Evolutionary conservation across 2,797 vertebrate species (phyloP).

Genomic region (Chiroxiphia lanceolata): DNA sequence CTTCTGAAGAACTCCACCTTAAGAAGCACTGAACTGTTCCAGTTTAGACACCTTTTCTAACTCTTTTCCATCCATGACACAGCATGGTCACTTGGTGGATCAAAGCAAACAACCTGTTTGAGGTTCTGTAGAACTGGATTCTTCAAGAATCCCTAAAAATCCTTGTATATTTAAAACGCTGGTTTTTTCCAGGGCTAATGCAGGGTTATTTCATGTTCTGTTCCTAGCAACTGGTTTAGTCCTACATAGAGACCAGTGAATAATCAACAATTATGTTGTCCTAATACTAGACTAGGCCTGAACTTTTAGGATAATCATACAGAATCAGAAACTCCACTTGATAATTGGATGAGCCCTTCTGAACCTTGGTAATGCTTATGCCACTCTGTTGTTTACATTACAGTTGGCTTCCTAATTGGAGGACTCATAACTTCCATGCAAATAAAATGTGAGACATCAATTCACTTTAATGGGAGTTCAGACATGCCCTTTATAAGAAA

Average conservation of each 20-base stretch:
- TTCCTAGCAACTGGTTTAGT: neutral
- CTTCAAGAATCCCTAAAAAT: neutral
- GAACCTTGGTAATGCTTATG: neutral
- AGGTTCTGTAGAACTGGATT: neutral
- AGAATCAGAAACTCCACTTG: neutral
- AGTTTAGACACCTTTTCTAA: neutral
- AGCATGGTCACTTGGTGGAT: neutral
- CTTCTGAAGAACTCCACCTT: neutral
- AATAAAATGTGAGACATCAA: neutral
- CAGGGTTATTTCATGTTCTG: neutral
- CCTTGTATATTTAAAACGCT: neutral
- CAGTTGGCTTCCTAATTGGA: neutral
- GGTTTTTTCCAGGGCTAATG: neutral
- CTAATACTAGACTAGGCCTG: neutral
- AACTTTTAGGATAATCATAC: neutral
- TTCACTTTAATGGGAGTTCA: neutral
- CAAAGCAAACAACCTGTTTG: neutral
- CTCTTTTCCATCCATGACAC: neutral
- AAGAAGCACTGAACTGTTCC: neutral
- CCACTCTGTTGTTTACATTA: neutral
- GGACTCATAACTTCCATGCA: neutral
- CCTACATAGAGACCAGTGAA: neutral
- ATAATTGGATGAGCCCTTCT: neutral
- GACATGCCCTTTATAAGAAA: slow-evolving; percentile 1
- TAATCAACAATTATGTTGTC: neutral